phyloP scores from a whole-genome alignment of 2,113 vertebrate species.

The Crotalus helleri region DNA sequence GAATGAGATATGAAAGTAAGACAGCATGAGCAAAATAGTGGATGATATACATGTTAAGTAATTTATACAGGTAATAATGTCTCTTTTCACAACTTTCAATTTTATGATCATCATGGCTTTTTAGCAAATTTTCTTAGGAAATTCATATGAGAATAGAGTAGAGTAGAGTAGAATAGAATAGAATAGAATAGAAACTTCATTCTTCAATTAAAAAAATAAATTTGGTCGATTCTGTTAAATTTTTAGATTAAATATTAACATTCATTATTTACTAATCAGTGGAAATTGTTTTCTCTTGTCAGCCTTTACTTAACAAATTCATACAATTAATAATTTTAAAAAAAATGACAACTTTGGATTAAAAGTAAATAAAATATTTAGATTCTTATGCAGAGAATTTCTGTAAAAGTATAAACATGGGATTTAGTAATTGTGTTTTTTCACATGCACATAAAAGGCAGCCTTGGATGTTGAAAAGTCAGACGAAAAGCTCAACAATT shows the following conservation, averaged over 20 bases:
- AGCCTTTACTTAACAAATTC: background rate
- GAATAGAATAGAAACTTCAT: background rate
- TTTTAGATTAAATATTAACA: background rate
- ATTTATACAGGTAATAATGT: background rate
- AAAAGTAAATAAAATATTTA: background rate
- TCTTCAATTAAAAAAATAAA: background rate
- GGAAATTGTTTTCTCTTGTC: background rate
- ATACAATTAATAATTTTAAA: background rate
- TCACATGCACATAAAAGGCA: slow-evolving; percentile 45
- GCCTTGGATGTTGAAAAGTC: slow-evolving; percentile 60
- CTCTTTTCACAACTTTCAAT: background rate
- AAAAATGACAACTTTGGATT: background rate
- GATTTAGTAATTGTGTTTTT: slow-evolving; percentile 41
- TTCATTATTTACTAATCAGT: background rate
- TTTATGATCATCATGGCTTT: background rate
- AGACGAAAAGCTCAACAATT: slow-evolving; percentile 56
- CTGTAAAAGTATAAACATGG: background rate
- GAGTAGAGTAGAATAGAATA: background rate
- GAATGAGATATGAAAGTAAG: background rate
- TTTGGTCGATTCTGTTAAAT: background rate
- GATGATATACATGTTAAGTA: background rate
- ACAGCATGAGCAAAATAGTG: background rate
- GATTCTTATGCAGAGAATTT: background rate
- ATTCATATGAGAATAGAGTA: background rate
- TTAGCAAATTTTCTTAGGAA: background rate